Evolutionary conservation across 2,797 vertebrate genomes (phyloP).

Genomic region (Muscicapa striata): DNA sequence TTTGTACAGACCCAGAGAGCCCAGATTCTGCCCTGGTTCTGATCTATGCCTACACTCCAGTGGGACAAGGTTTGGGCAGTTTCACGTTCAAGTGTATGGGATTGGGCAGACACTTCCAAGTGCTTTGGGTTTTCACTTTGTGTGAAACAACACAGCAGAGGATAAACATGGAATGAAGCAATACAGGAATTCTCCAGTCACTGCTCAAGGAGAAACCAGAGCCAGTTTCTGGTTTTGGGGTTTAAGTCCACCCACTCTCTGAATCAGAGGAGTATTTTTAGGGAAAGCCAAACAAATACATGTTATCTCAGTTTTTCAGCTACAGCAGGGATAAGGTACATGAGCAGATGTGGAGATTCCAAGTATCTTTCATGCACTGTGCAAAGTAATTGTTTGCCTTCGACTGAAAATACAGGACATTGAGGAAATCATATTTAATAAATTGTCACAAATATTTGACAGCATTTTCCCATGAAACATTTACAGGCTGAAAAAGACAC

Average conservation of each 20-base stretch:
- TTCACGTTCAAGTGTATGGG: not conserved
- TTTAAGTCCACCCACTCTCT: not conserved
- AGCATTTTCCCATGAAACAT: not conserved
- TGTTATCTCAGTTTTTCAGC: not conserved
- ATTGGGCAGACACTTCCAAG: not conserved
- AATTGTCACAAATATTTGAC: not conserved
- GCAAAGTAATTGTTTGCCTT: not conserved
- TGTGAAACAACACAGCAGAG: slow-evolving; percentile 2
- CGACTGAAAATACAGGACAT: not conserved
- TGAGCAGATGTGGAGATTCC: not conserved
- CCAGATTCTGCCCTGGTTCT: not conserved
- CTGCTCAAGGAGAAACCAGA: not conserved
- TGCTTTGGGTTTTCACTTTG: not conserved
- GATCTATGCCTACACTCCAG: not conserved
- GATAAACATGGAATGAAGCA: not conserved
- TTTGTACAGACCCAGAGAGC: not conserved
- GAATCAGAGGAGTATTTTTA: not conserved
- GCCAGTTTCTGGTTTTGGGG: not conserved
- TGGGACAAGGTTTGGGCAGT: not conserved
- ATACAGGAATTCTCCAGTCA: not conserved
- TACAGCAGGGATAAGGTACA: not conserved
- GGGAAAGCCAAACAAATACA: not conserved
- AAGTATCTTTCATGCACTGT: not conserved
- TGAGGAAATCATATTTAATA: not conserved
- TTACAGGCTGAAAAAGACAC: not conserved